phyloP scores from a whole-genome alignment of 2,888 invertebrate species.

The Coelopa pilipes region DNA sequence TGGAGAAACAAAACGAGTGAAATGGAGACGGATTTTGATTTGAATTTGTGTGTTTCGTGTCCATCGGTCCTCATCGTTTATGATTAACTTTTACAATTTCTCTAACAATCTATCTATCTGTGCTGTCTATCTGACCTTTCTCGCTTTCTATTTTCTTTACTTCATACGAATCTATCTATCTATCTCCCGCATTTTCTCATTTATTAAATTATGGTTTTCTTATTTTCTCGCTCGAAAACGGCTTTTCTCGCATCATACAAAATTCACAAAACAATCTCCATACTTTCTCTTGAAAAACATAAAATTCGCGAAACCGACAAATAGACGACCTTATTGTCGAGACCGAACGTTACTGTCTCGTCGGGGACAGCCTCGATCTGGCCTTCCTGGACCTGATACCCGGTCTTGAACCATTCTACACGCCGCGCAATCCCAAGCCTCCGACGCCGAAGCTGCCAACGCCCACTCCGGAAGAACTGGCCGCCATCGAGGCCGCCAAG shows the following conservation, averaged over 20 bases:
- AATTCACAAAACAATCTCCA: slow-evolving; percentile 12
- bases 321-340: slow-evolving; percentile 86
- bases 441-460: slow-evolving; percentile 65
- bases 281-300: neutral
- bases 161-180: slow-evolving; percentile 13
- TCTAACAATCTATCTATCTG: slow-evolving; percentile 11
- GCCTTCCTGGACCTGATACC: slow-evolving; percentile 87
- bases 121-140: slow-evolving; percentile 8
- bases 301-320: slow-evolving; percentile 18
- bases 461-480: slow-evolving; percentile 63
- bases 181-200: neutral
- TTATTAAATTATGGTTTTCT: slow-evolving; percentile 20
- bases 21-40: neutral
- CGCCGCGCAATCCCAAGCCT: slow-evolving; percentile 66
- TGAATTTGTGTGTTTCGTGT: neutral
- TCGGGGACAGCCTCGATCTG: slow-evolving; percentile 93
- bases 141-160: slow-evolving; percentile 19
- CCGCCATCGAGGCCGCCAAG: slow-evolving; percentile 63
- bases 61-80: neutral
- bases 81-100: slow-evolving; percentile 33
- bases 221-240: slow-evolving; percentile 24
- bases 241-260: slow-evolving; percentile 18
- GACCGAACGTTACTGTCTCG: slow-evolving; percentile 93
- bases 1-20: neutral
- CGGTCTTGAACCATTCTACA: slow-evolving; percentile 70